Base-by-base conservation (phyloP, 2,797 vertebrate species). In the Apodemus agrarius region DNA sequence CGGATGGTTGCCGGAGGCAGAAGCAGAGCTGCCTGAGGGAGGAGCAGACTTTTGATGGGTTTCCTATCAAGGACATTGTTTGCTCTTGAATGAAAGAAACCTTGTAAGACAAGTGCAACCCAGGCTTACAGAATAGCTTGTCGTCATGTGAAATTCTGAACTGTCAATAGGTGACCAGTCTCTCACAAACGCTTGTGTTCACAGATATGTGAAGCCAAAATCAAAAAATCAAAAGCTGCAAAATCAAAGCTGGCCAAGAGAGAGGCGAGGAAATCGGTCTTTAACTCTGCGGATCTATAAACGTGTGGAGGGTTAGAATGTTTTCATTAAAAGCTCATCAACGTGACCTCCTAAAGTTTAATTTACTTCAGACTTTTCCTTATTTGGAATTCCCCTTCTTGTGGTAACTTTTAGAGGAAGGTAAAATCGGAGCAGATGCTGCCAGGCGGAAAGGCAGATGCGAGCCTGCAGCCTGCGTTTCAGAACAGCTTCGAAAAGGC, bases 371-470 rank as follows among this genome's bases (percentile, higher is more conserved):
- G 90, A 94, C 72, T 65, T 65, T 90, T 21, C 22, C 63, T 75
- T 40, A 89, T 75, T 90, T 94, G 89, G 79, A 76, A 78, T 59
- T n/a, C 34, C 40, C 46, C 81, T 94, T 86, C 37, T 84, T 94
- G 29, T 10, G 49, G 1, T 63, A 80, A 69, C 63, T 37, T 89
- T 72, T 69, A 81, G 59, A 67, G 49, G 85, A 84, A 90, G 29
- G 19, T 75, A 72, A 94, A 88, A 67, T 78, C 31, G 40, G 3
- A 88, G 34, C 31, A 74, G 78, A 81, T n/a, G 37, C 63, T 67
- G 54, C 40, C 34, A 63, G 37, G 75, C 83, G 54, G 29, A 82
- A 88, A 94, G 83, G 21, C 22, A 91, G 79, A 1, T n/a, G 11
- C 1, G 0, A 52, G 82, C 63, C 9, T n/a, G n/a, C n/a, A n/a